These are phyloP conservation scores for Hirtodrosophila duncani DNA, from an alignment of 2,888 invertebrate genomes.

Conservation along the genomic window DNA sequence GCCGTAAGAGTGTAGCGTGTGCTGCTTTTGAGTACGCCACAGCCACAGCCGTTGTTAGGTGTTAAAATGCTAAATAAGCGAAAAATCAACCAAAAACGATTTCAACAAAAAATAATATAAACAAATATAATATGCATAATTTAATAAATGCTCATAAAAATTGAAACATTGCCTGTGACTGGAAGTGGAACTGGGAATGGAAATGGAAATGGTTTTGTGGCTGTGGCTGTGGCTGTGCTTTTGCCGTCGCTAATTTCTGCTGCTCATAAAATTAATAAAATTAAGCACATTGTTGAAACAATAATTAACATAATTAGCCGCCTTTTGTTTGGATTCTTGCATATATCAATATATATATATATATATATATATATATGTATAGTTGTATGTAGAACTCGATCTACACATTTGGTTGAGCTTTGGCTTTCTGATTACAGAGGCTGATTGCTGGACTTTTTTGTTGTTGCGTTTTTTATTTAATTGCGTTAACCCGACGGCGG, in stretches of 20 bases:
- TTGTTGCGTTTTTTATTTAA: no score
- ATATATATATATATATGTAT: no score
- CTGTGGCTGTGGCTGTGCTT: conserved; percentile 24
- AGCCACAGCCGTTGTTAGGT: conserved; percentile 29
- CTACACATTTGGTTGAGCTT: no score
- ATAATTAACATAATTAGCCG: conserved; percentile 68
- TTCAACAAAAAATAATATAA: conserved; percentile 9
- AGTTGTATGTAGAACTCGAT: no score
- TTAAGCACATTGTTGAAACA: conserved; percentile 47
- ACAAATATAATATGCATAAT: conserved; percentile 17
- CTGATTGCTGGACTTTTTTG: no score
- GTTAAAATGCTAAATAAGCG: conserved; percentile 63
- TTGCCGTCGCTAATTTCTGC: conserved; percentile 61
- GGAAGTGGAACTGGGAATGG: no score
- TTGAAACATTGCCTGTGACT: conserved; percentile 11
- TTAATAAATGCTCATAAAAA: conserved; percentile 35
- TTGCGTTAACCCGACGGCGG: conserved; percentile 53
- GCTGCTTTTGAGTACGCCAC: not conserved
- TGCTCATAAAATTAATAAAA: conserved; percentile 66
- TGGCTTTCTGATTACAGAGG: no score
- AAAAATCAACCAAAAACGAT: conserved; percentile 16
- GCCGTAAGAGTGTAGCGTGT: no score
- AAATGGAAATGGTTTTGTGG: no score
- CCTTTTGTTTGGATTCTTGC: conserved; percentile 38
- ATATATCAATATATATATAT: conserved; percentile 13